Evolutionary conservation across 2,888 invertebrate genomes (phyloP), one percentile per base, ranked within the genome.

Genomic region (Glyphotaelius pellucidus): DNA sequence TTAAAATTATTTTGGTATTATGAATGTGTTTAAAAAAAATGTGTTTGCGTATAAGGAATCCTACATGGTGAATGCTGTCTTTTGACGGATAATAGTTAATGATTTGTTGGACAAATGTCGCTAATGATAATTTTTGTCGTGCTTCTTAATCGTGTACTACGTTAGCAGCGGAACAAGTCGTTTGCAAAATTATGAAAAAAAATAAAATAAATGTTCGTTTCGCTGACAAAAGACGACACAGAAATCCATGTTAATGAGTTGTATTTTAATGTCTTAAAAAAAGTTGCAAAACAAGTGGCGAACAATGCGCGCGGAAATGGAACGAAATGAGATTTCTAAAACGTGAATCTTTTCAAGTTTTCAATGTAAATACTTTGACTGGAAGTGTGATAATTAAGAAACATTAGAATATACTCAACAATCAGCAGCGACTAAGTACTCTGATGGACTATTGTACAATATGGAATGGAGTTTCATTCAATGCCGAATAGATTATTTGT

Each of bases 181-280:
- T 52, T 87, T 87, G 67, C 30, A 52, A 52, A 87, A 67, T 31
- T 32, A 25, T 14, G 47, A 67, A 52, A 47, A n/a, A 25, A 86
- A 11, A 42, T 12, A 19, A 52, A 19, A 15, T 87, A 15, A 87
- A 87, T 87, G 52, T 87, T 87, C 9, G 67, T 52, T 52, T 52
- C 30, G 19, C 32, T 32, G 52, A 87, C 52, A 87, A 87, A 86
- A 67, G 87, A 47, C 30, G 52, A 52, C 87, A 87, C 52, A 52
- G 87, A 87, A 87, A 87, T 15, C 31, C 87, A 32, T 87, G 87
- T 87, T 87, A 87, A 87, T 87, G 87, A 87, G 87, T 52, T 87
- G 87, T 87, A 52, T 87, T 87, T 32, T 7, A 52, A 87, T 87
- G 52, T 87, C 42, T 52, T 52, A 47, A 52, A 86, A 42, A 87